These are phyloP conservation scores for Octonoba sinensis DNA, from an alignment of 2,888 invertebrate species.

Conservation along the genomic window DNA sequence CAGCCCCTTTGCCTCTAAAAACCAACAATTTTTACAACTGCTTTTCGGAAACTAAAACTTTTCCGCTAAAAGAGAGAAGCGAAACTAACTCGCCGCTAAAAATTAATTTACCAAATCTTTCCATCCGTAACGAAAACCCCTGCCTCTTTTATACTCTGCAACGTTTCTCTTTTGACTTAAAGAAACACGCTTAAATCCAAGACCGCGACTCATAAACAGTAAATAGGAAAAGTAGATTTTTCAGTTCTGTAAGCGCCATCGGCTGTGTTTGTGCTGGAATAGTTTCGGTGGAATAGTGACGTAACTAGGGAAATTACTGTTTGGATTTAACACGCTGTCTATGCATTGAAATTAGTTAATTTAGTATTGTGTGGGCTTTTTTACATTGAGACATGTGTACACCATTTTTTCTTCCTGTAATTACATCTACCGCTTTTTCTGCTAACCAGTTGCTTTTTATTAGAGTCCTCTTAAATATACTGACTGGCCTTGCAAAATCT, in stretches of 20 bases:
- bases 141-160: slow-evolving; percentile 10
- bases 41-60: slow-evolving; percentile 27
- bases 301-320: not conserved
- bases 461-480: too few species aligned
- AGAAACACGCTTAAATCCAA: slow-evolving; percentile 47
- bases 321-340: too few species aligned
- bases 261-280: slow-evolving; percentile 15
- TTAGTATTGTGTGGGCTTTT: too few species aligned
- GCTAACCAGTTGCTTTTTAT: too few species aligned
- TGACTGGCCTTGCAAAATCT: too few species aligned
- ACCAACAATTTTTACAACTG: slow-evolving; percentile 27
- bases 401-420: too few species aligned
- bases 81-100: slow-evolving; percentile 50
- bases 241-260: slow-evolving; percentile 21
- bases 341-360: too few species aligned
- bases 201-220: slow-evolving; percentile 36
- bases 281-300: slow-evolving; percentile 1
- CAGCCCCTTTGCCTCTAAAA: slow-evolving; percentile 11
- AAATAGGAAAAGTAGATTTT: slow-evolving; percentile 41
- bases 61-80: slow-evolving; percentile 26
- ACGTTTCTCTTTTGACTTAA: slow-evolving; percentile 49
- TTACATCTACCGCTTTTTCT: too few species aligned
- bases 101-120: slow-evolving; percentile 50
- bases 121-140: slow-evolving; percentile 43
- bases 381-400: too few species aligned